Percentiles rank a stretch among this genome's conserved stretches.
Evolutionary conservation across 30 jellyfish, hydroid and myxozoan species (phyloP).

Genomic region (Hydra vulgaris): DNA sequence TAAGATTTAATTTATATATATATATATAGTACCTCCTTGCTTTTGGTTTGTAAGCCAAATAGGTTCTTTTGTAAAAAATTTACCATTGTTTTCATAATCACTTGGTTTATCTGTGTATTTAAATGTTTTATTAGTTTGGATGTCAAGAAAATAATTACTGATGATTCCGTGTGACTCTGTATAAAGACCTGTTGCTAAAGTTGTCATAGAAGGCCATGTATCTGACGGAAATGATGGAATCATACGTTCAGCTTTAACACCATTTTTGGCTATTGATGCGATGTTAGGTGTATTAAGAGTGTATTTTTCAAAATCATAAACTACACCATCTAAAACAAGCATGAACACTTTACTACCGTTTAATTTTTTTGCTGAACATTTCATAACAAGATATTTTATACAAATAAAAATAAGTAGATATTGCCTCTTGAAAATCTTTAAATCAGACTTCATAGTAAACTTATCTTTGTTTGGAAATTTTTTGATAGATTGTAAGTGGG

Average conservation of each 20-base stretch:
- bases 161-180: conserved; percentile 29
- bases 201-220: conserved; percentile 27
- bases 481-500: too few species aligned
- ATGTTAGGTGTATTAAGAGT: not conserved
- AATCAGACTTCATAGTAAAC: too few species aligned
- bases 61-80: conserved; percentile 9
- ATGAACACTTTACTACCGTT: not conserved
- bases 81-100: not conserved
- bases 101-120: not conserved
- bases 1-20: too few species aligned
- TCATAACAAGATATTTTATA: too few species aligned
- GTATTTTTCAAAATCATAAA: not conserved
- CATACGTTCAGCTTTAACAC: conserved; percentile 21
- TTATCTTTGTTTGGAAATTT: too few species aligned
- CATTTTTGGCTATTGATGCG: conserved; percentile 1
- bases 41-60: conserved; percentile 27
- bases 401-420: too few species aligned
- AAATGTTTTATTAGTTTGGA: not conserved
- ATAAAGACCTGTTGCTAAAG: conserved; percentile 15
- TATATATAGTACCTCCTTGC: conserved; percentile 36
- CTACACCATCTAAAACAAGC: conserved; percentile 11
- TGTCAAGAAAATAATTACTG: conserved; percentile 2
- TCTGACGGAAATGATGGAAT: conserved; percentile 19
- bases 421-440: too few species aligned
- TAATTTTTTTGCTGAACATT: too few species aligned